These are phyloP conservation scores for Ephialtes manifestator DNA, from an alignment of 2,888 invertebrate genomes.

Conservation along the genomic window DNA sequence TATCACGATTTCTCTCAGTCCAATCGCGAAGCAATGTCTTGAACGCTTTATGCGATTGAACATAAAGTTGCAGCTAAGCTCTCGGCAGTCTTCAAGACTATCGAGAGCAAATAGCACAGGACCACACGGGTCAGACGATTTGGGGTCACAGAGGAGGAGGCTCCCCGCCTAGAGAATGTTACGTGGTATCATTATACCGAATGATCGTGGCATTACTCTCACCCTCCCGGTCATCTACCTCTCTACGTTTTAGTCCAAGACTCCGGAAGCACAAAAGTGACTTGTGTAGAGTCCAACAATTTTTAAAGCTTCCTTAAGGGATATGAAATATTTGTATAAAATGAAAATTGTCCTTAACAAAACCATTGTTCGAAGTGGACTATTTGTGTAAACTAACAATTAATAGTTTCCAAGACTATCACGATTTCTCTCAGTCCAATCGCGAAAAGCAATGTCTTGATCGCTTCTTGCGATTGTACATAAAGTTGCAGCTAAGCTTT, in stretches of 20 bases:
- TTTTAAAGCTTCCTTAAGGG: too few relatives aligned
- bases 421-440: neutral
- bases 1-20: neutral
- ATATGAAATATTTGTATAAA: too few relatives aligned
- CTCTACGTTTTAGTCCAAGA: constrained; percentile 54
- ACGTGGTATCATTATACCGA: constrained; percentile 72
- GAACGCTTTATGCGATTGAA: constrained; percentile 7
- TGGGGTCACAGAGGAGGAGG: constrained; percentile 5
- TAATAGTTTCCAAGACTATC: too few relatives aligned
- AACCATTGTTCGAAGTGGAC: too few relatives aligned
- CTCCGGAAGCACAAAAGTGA: constrained; percentile 50
- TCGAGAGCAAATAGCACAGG: constrained; percentile 11
- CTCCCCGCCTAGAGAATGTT: constrained; percentile 62
- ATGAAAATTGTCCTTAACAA: too few relatives aligned
- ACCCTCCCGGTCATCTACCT: constrained; percentile 19
- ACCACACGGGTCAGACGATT: neutral
- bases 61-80: constrained; percentile 17
- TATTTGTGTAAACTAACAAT: too few relatives aligned
- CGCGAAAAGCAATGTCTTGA: constrained; percentile 34
- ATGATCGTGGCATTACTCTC: constrained; percentile 68
- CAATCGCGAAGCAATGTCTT: constrained; percentile 21
- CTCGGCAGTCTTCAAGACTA: constrained; percentile 11
- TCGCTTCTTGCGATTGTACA: neutral
- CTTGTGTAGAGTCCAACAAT: too few relatives aligned
- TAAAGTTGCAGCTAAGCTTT: constrained; percentile 8